Evolutionary conservation across 2,888 invertebrate species (phyloP).

Genomic region (Nymphalis urticae): DNA sequence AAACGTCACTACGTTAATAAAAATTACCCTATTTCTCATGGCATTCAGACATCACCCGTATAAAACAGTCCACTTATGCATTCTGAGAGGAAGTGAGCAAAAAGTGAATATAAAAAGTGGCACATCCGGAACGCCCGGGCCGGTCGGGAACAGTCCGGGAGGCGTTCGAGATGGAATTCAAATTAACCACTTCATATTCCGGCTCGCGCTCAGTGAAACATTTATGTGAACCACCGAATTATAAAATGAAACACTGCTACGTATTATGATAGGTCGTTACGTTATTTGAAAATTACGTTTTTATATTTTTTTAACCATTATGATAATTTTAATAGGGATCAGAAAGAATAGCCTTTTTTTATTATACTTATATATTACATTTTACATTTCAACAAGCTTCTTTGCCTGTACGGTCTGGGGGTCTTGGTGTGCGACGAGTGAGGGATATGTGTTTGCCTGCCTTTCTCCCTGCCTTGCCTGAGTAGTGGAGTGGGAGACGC

Average conservation of each 20-base stretch:
- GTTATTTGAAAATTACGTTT: background rate
- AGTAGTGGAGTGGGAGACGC: too few species aligned
- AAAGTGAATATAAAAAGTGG: slow-evolving; percentile 42
- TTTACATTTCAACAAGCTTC: too few species aligned
- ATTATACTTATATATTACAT: too few species aligned
- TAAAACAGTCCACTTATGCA: slow-evolving; percentile 39
- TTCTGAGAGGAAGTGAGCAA: slow-evolving; percentile 42
- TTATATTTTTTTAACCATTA: background rate
- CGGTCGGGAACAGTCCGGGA: slow-evolving; percentile 22
- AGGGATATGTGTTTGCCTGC: too few species aligned
- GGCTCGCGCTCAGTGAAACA: slow-evolving; percentile 28
- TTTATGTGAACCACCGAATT: slow-evolving; percentile 21
- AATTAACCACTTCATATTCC: slow-evolving; percentile 73
- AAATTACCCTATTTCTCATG: slow-evolving; percentile 29
- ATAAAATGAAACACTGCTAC: slow-evolving; percentile 11
- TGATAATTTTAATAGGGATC: background rate
- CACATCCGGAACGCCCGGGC: slow-evolving; percentile 27
- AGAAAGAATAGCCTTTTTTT: too few species aligned
- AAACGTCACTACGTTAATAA: slow-evolving; percentile 26
- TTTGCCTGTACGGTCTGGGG: too few species aligned
- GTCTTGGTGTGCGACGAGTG: too few species aligned
- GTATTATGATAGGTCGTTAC: slow-evolving; percentile 6
- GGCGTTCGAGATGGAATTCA: slow-evolving; percentile 59
- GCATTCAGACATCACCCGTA: slow-evolving; percentile 20
- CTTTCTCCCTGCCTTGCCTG: too few species aligned